Conservation (phyloP, 2,888 invertebrate species). For the Argyra leucocephala region DNA sequence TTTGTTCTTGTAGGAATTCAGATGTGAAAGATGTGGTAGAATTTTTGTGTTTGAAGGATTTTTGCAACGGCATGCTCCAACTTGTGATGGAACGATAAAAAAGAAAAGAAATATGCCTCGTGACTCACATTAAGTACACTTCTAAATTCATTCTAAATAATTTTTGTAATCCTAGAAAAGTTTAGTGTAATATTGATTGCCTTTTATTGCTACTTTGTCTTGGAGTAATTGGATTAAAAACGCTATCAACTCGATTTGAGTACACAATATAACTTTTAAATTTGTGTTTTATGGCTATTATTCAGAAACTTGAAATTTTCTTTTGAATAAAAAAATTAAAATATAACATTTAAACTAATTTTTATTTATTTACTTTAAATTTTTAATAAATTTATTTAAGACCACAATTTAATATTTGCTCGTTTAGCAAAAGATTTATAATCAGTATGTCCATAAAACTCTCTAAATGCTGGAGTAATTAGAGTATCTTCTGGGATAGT, state of each 20-base stretch:
- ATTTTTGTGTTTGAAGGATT: conserved; percentile 43
- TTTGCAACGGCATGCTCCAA: conserved; percentile 39
- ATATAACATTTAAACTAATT: too few relatives aligned
- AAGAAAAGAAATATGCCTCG: conserved; percentile 30
- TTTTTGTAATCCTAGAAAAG: background rate
- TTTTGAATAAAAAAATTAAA: too few relatives aligned
- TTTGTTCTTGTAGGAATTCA: conserved; percentile 31
- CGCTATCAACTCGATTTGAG: too few relatives aligned
- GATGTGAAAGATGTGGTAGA: conserved; percentile 39
- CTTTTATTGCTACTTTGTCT: too few relatives aligned
- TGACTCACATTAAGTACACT: conserved; percentile 26
- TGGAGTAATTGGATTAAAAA: too few relatives aligned
- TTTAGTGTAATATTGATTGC: too few relatives aligned
- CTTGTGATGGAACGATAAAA: conserved; percentile 42
- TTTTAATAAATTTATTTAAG: conserved; percentile 22
- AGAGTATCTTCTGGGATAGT: conserved; percentile 55
- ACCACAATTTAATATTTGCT: conserved; percentile 47
- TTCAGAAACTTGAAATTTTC: too few relatives aligned
- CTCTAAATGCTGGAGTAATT: conserved; percentile 54
- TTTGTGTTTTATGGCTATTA: too few relatives aligned
- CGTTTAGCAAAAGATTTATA: conserved; percentile 48
- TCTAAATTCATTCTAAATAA: background rate
- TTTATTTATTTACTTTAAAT: too few relatives aligned
- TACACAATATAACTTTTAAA: too few relatives aligned
- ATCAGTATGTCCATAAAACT: conserved; percentile 61